Evolutionary conservation across 2,797 vertebrate species (phyloP).

Genomic region (Dipus sagitta): DNA sequence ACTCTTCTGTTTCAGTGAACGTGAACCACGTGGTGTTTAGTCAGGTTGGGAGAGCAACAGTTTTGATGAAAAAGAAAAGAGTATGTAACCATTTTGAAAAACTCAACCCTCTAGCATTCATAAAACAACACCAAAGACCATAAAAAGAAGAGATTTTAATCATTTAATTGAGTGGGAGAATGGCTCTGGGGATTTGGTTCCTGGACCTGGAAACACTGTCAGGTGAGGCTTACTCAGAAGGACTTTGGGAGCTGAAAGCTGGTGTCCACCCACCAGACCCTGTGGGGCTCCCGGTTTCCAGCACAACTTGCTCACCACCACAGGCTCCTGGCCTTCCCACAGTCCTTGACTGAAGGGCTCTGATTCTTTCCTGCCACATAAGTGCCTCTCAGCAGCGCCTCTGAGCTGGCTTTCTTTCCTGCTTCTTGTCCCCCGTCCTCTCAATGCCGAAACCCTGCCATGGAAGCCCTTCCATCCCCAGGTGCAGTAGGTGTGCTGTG

Average conservation of each 20-base stretch:
- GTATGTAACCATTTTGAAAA: not conserved
- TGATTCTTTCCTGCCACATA: not conserved
- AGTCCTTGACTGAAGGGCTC: rapidly evolving
- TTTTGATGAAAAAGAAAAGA: not conserved
- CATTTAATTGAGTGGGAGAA: too few relatives aligned
- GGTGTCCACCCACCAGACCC: too few relatives aligned
- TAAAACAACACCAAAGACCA: not conserved
- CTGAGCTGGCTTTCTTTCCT: rapidly evolving
- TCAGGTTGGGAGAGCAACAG: not conserved
- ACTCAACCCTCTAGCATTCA: not conserved
- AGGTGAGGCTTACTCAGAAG: rapidly evolving
- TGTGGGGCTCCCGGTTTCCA: not conserved
- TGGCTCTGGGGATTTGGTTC: too few relatives aligned
- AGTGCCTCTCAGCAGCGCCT: not conserved
- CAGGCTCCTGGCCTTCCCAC: rapidly evolving
- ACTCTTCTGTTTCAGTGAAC: not conserved
- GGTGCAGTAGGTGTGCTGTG: not conserved
- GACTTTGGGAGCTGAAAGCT: not conserved
- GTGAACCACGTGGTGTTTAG: not conserved
- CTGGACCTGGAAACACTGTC: rapidly evolving
- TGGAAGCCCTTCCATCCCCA: rapidly evolving
- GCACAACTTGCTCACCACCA: not conserved
- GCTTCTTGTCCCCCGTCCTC: rapidly evolving
- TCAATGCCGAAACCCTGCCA: not conserved
- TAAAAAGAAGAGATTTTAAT: not conserved